Percentiles rank a stretch among this genome's conserved stretches.
phyloP scores from a whole-genome alignment of 1,140 invertebrate genomes.

The Dendrolimus punctatus region DNA sequence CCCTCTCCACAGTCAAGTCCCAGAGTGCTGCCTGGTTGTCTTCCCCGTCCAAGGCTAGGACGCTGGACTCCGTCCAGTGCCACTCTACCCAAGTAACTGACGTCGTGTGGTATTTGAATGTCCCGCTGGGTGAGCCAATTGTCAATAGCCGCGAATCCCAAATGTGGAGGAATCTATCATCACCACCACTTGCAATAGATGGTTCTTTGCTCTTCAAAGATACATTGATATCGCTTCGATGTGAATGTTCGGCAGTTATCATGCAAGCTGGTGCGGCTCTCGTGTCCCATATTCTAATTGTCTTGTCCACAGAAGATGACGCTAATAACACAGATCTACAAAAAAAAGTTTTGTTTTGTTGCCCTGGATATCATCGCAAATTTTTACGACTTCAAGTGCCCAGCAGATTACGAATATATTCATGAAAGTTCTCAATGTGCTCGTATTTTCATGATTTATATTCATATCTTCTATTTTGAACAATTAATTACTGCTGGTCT shows the following conservation, averaged over 20 bases:
- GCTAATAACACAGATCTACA: too few relatives aligned
- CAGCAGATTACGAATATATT: too few relatives aligned
- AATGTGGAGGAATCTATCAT: slow-evolving; percentile 94
- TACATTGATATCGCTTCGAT: slow-evolving; percentile 96
- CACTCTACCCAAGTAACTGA: slow-evolving; percentile 97
- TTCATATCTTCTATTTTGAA: too few relatives aligned
- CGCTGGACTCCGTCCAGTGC: slow-evolving; percentile 93
- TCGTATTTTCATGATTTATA: too few relatives aligned
- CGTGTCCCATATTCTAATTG: slow-evolving; percentile 93
- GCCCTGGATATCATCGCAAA: too few relatives aligned
- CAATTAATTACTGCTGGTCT: too few relatives aligned
- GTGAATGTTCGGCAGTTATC: slow-evolving; percentile 89
- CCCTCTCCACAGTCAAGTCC: slow-evolving; percentile 95
- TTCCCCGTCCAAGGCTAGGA: slow-evolving; percentile 93
- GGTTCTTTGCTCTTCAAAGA: slow-evolving; percentile 95
- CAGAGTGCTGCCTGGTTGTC: slow-evolving; percentile 98
- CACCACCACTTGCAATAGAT: slow-evolving; percentile 94
- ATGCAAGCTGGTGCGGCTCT: slow-evolving; percentile 92
- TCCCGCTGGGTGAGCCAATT: slow-evolving; percentile 86
- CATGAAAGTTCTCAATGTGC: too few relatives aligned
- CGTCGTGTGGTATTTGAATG: slow-evolving; percentile 94
- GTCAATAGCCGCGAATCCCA: slow-evolving; percentile 97
- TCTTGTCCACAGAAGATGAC: slow-evolving; percentile 95
- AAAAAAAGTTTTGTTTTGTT: too few relatives aligned
- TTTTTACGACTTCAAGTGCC: too few relatives aligned